Evolutionary conservation across 2,888 invertebrate genomes (phyloP), one percentile per base, ranked within the genome.

Genomic region (Trisateles emortualis): DNA sequence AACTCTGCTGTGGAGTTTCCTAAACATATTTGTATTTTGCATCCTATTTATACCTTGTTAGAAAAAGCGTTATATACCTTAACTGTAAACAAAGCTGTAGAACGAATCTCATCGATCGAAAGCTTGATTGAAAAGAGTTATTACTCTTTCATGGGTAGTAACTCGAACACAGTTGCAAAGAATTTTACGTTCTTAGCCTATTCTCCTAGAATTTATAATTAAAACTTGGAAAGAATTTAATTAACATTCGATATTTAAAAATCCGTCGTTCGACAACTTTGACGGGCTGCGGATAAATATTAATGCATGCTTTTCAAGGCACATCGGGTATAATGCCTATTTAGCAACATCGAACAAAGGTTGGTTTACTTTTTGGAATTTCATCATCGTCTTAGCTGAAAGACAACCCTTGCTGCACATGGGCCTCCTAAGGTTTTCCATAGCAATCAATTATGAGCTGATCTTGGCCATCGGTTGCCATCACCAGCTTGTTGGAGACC

Each of bases 191-290:
- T 57, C 49, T 49, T 49, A 46, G 29, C 36, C 19, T 10, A 24
- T 36, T 51, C 51, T 48, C 46, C 36, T 57, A 49, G 35, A 59
- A 57, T 66, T 64, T 59, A 58, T 72, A 68, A 72, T 68, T 62
- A 62, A 68, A 49, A 60, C 22, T 46, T 48, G 46, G 29, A 39
- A 59, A 58, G 49, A 57, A 53, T 59, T 67, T 71, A 55, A 63
- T 67, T 67, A 64, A 57, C 47, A 61, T 61, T 64, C 57, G 55
- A 64, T 64, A 51, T 53, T 58, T 19, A 47, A 43, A 11, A n/a
- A 9, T 44, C 44, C 22, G 43, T 41, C 35, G 53, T 30, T 33
- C 41, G 48, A 40, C 48, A 29, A 42, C 24, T 43, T 48, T 24
- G 14, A 17, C 19, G 30, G 22, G n/a, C 41, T 17, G 3, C 8